A percentile compares a stretch with the other conserved stretches of the same genome.
Evolutionary conservation across 2,113 vertebrate genomes (phyloP).

Genomic region (Pitta sordida): DNA sequence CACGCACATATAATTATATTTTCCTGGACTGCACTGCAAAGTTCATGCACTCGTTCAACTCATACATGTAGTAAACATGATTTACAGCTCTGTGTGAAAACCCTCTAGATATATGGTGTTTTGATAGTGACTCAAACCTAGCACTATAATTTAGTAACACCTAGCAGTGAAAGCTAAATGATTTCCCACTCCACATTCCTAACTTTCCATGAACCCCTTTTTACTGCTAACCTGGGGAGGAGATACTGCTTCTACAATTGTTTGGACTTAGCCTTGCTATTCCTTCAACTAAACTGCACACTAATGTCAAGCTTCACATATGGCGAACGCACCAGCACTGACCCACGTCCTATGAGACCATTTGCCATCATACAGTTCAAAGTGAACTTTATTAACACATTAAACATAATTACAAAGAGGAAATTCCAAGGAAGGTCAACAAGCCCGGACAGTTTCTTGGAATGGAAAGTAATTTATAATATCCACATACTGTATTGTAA

Average conservation of each 20-base stretch:
- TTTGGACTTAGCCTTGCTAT: constrained; percentile 34
- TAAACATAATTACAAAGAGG: constrained; percentile 70
- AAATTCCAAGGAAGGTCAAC: constrained; percentile 73
- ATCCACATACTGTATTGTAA: constrained; percentile 61
- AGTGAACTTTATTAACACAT: constrained; percentile 75
- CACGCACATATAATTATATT: constrained; percentile 31
- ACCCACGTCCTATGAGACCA: constrained; percentile 66
- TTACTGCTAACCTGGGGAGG: constrained; percentile 59
- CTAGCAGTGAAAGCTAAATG: constrained; percentile 64
- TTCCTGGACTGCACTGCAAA: constrained; percentile 20
- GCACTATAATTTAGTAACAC: constrained; percentile 64
- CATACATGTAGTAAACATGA: constrained; percentile 53
- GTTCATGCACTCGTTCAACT: constrained; percentile 44
- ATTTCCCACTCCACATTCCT: constrained; percentile 70
- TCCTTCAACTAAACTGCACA: background rate
- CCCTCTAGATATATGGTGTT: constrained; percentile 56
- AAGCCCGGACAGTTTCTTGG: constrained; percentile 57
- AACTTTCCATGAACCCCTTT: constrained; percentile 65
- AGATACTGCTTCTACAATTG: constrained; percentile 48
- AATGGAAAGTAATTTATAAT: constrained; percentile 64
- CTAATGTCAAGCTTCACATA: constrained; percentile 49
- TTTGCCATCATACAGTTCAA: constrained; percentile 69
- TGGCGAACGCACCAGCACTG: constrained; percentile 62
- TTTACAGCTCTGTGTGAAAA: constrained; percentile 60
- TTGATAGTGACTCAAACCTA: constrained; percentile 56